Percentiles rank a stretch among this genome's conserved stretches.
phyloP scores from a whole-genome alignment of 1,140 invertebrate species.

The Ganaspis sp. region DNA sequence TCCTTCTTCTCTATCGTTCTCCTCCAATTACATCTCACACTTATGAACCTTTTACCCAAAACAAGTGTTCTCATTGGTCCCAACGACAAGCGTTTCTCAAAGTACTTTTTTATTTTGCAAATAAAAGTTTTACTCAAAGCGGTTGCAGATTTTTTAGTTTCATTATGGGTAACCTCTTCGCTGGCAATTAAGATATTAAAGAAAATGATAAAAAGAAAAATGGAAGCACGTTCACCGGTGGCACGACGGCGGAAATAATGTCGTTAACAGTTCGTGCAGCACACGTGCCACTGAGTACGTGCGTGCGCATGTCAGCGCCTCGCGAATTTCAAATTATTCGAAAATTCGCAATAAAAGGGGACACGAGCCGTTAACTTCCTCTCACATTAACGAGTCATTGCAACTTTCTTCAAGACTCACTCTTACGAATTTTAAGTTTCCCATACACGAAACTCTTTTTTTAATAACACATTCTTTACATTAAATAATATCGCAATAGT shows the following conservation, averaged over 20 bases:
- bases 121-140: no score
- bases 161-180: no score
- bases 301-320: constrained; percentile 40
- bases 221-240: constrained; percentile 5
- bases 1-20: no score
- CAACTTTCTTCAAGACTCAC: constrained; percentile 3
- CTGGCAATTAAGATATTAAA: background rate
- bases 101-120: no score
- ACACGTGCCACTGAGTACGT: constrained; percentile 44
- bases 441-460: background rate
- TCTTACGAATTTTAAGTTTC: constrained; percentile 15
- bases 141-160: no score
- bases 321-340: constrained; percentile 55
- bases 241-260: constrained; percentile 37
- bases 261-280: constrained; percentile 39
- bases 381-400: constrained; percentile 42
- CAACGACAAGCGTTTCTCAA: no score
- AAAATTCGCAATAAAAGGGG: constrained; percentile 57
- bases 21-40: no score
- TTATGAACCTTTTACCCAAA: no score
- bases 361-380: constrained; percentile 65
- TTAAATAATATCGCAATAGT: no score
- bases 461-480: background rate
- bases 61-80: no score
- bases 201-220: constrained; percentile 1